Percentiles rank a stretch among this genome's conserved stretches.
These are phyloP conservation scores for Heliconius hortense DNA, from an alignment of 2,888 invertebrate genomes.

Conservation along the genomic window DNA sequence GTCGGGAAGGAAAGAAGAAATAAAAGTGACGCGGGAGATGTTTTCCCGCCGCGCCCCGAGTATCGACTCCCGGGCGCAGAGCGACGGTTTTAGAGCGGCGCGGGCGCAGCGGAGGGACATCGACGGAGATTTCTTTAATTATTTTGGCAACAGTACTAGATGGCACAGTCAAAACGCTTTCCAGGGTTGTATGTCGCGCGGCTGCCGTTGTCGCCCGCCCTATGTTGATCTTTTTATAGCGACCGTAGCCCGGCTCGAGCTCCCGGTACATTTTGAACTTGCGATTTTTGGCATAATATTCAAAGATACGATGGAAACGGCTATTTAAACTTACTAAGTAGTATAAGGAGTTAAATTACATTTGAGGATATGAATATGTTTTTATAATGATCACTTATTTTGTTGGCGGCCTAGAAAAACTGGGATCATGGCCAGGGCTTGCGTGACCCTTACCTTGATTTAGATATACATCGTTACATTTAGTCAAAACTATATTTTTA, in stretches of 20 bases:
- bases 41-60: slow-evolving; percentile 82
- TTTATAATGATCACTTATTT: slow-evolving; percentile 14
- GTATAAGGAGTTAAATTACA: neutral
- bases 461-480: slow-evolving; percentile 23
- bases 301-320: slow-evolving; percentile 16
- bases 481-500: slow-evolving; percentile 11
- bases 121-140: slow-evolving; percentile 87
- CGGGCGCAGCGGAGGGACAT: slow-evolving; percentile 84
- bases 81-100: slow-evolving; percentile 83
- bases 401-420: slow-evolving; percentile 35
- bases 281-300: slow-evolving; percentile 47
- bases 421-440: slow-evolving; percentile 43
- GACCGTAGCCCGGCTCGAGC: slow-evolving; percentile 77
- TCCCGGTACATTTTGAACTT: slow-evolving; percentile 61
- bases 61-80: slow-evolving; percentile 82
- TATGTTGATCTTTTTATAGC: slow-evolving; percentile 82
- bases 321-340: neutral
- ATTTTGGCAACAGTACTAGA: slow-evolving; percentile 88
- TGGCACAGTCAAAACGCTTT: slow-evolving; percentile 81
- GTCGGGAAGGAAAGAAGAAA: slow-evolving; percentile 82
- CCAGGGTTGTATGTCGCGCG: slow-evolving; percentile 81
- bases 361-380: neutral
- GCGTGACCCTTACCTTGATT: slow-evolving; percentile 43
- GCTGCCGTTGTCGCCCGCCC: slow-evolving; percentile 71
- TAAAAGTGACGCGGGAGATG: slow-evolving; percentile 82